Base-by-base conservation (phyloP, 2,888 invertebrate genomes). In the Lamellibrachia satsuma region DNA sequence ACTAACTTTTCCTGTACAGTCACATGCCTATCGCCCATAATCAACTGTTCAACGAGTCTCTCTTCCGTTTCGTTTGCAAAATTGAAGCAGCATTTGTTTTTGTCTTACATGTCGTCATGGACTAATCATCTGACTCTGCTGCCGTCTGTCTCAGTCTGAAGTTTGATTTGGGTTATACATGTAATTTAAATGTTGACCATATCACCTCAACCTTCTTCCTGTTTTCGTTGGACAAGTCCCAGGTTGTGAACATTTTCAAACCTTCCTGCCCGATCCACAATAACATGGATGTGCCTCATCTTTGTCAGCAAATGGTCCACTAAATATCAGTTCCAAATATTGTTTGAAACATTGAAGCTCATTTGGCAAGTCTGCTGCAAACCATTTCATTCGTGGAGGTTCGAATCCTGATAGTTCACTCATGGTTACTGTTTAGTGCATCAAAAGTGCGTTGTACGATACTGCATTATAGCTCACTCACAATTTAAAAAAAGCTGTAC, bases 71-170 rank as follows among this genome's bases (percentile, higher is more conserved):
- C 90, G 15, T 15, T 90, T 22, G 15, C 90, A 90, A 22, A 15
- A 90, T 1, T 15, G 90, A 90, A 90, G 22, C n/a, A 22, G 91
- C 91, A 91, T 39, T 91, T 91, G 91, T 27, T 27, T 91, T 15
- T 39, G 39, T 39, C 39, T 91, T 91, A 22, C 22, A 39, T n/a
- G 22, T n/a, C 1, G 1, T 91, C n/a, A 91, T 39, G 91, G 1
- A 91, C n/a, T 22, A n/a, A 39, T 91, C 91, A 91, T 22, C 91
- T 22, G 91, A 15, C 39, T 91, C 91, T 27, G n/a, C n/a, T n/a
- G 27, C 27, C 91, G 15, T 27, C 91, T 91, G 91, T 15, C n/a
- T 39, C 39, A 39, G 39, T 39, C 39, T 39, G 39, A 39, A 39
- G 39, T 39, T 39, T 22, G 90, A 90, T n/a, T 90, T 90, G 90